A percentile compares a stretch with the other conserved stretches of the same genome.
Evolutionary conservation across 2,797 vertebrate genomes (phyloP).

Genomic region (Cirrhinus mrigala): DNA sequence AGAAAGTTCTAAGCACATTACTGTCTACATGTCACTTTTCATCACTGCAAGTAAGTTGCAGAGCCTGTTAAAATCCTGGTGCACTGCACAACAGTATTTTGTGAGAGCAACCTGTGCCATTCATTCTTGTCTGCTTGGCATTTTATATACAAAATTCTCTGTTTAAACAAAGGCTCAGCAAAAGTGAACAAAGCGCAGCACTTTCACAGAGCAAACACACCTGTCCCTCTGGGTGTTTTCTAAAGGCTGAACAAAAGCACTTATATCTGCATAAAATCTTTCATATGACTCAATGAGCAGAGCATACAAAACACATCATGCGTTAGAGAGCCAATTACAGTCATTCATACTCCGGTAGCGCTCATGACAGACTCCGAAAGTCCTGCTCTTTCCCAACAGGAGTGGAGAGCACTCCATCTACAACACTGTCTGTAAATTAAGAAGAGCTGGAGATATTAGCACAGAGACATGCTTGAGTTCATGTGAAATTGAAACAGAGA

Average conservation of each 20-base stretch:
- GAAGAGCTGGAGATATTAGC: conserved; percentile 5
- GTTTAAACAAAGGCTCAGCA: conserved; percentile 71
- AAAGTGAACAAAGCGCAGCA: conserved; percentile 59
- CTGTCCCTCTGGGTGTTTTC: conserved; percentile 66
- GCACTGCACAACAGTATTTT: neutral
- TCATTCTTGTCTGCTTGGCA: neutral
- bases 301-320: conserved; percentile 42
- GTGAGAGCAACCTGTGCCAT: neutral
- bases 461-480: neutral
- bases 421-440: neutral
- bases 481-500: conserved; percentile 2
- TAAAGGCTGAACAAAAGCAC: conserved; percentile 56
- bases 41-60: neutral
- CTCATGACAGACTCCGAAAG: neutral
- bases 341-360: conserved; percentile 11
- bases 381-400: neutral
- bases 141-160: conserved; percentile 32
- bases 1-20: neutral
- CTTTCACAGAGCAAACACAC: conserved; percentile 70
- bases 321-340: conserved; percentile 36
- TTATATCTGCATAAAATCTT: conserved; percentile 58
- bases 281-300: conserved; percentile 51
- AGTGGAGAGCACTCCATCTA: neutral
- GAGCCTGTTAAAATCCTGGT: neutral
- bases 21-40: too few relatives aligned